Conservation (phyloP, 2,888 invertebrate genomes). For the Cetonia aurata region DNA sequence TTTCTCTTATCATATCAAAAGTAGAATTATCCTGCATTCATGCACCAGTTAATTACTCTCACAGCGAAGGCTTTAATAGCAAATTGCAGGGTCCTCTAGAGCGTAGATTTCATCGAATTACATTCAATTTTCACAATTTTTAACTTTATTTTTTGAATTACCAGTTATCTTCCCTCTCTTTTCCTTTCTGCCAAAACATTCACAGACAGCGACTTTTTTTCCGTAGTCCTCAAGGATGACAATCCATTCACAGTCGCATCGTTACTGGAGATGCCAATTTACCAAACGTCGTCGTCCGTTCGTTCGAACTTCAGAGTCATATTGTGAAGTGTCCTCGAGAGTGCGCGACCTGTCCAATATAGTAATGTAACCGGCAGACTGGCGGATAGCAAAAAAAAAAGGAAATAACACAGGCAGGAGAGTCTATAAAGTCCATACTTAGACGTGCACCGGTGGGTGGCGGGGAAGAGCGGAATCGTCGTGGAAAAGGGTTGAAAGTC, state of each 20-base stretch:
- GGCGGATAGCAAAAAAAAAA: slow-evolving; percentile 24
- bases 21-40: too few species aligned
- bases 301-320: slow-evolving; percentile 28
- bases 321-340: slow-evolving; percentile 30
- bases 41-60: too few species aligned
- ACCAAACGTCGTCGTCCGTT: slow-evolving; percentile 32
- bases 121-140: slow-evolving; percentile 15
- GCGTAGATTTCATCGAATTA: not conserved
- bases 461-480: not conserved
- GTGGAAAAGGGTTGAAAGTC: slow-evolving; percentile 31
- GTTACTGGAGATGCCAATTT: slow-evolving; percentile 37
- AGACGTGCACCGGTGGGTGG: not conserved
- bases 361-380: slow-evolving; percentile 34
- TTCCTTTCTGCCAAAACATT: too few species aligned
- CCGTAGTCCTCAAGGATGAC: not conserved
- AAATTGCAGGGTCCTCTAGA: slow-evolving; percentile 18
- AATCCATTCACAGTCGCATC: slow-evolving; percentile 29
- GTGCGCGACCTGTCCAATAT: slow-evolving; percentile 40
- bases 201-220: slow-evolving; percentile 2
- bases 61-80: not conserved
- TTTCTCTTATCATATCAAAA: too few species aligned
- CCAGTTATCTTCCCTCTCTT: not conserved
- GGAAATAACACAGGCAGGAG: slow-evolving; percentile 17
- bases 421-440: slow-evolving; percentile 27
- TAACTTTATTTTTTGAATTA: slow-evolving; percentile 19